Evolutionary conservation across 2,888 invertebrate genomes (phyloP).

Genomic region (Pomacea canaliculata): DNA sequence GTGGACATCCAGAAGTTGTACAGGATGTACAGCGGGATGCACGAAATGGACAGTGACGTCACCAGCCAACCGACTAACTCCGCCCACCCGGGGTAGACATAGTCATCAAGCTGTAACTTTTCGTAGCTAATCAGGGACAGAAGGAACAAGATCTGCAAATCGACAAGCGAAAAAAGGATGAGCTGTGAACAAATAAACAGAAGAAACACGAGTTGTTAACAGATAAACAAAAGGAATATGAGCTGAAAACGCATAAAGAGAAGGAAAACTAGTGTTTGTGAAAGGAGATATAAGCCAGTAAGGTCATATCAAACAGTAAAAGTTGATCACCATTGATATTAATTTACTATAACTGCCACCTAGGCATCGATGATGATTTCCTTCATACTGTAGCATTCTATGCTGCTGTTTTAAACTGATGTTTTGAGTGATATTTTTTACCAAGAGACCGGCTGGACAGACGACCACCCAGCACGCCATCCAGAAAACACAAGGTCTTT

Average conservation of each 20-base stretch:
- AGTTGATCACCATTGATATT: too few species aligned
- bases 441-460: constrained; percentile 62
- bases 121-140: constrained; percentile 44
- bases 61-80: constrained; percentile 53
- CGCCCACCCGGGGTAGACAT: constrained; percentile 48
- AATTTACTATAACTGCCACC: too few species aligned
- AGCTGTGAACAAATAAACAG: background rate
- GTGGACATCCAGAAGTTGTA: constrained; percentile 47
- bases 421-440: constrained; percentile 35
- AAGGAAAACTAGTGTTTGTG: too few species aligned
- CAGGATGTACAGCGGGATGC: constrained; percentile 56
- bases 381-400: too few species aligned
- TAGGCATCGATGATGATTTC: too few species aligned
- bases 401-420: too few species aligned
- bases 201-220: background rate
- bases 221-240: background rate
- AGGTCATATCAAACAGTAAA: too few species aligned
- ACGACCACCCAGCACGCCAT: constrained; percentile 65
- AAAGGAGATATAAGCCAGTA: too few species aligned
- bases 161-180: background rate
- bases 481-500: constrained; percentile 66
- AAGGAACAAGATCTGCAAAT: constrained; percentile 42
- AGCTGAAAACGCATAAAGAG: background rate
- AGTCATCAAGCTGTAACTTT: constrained; percentile 28
- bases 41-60: constrained; percentile 49